phyloP scores from a whole-genome alignment of 2,888 invertebrate genomes.

The Drosophila lacicola region DNA sequence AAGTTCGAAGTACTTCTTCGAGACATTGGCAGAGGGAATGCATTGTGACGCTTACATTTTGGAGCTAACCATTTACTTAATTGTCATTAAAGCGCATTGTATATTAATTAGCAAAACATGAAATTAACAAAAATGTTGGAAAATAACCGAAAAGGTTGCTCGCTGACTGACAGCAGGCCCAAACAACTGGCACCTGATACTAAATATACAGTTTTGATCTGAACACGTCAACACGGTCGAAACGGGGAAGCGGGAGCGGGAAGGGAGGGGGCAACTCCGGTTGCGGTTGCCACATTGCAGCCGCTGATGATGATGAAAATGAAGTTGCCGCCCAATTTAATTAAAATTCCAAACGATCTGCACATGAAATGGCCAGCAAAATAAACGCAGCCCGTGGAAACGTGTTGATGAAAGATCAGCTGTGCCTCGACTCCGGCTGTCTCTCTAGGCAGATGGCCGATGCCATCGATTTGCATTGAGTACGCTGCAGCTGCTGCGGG shows the following conservation, averaged over 20 bases:
- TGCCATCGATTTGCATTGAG: constrained; percentile 70
- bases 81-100: constrained; percentile 67
- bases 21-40: constrained; percentile 11
- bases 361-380: constrained; percentile 59
- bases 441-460: constrained; percentile 14
- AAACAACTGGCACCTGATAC: constrained; percentile 65
- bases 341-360: constrained; percentile 82
- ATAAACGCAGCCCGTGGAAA: constrained; percentile 58
- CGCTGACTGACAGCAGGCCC: constrained; percentile 21
- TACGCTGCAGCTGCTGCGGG: constrained; percentile 9
- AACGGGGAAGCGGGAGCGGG: neutral
- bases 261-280: constrained; percentile 19
- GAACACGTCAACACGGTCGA: constrained; percentile 42
- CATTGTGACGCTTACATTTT: constrained; percentile 43
- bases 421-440: constrained; percentile 13
- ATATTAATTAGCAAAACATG: constrained; percentile 81
- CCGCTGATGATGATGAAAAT: constrained; percentile 77
- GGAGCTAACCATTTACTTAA: constrained; percentile 61
- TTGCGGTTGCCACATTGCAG: constrained; percentile 33
- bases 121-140: constrained; percentile 64
- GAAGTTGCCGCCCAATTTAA: constrained; percentile 83
- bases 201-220: constrained; percentile 50
- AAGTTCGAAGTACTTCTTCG: constrained; percentile 13
- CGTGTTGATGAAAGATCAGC: constrained; percentile 78
- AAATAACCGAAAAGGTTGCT: constrained; percentile 29